These are phyloP conservation scores for Cephus spinipes DNA, from an alignment of 2,888 invertebrate genomes.

Conservation along the genomic window DNA sequence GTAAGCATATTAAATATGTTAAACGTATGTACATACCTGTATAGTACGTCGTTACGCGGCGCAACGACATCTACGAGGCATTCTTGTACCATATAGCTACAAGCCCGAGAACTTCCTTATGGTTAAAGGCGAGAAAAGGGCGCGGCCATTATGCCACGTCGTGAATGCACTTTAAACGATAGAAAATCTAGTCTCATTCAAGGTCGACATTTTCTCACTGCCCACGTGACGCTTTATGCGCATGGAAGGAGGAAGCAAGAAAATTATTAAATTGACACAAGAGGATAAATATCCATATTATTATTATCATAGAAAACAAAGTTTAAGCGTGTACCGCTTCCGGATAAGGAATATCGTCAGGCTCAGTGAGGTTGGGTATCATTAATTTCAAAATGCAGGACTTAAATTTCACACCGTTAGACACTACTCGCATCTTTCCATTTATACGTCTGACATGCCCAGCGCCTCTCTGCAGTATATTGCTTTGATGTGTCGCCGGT, in stretches of 20 bases:
- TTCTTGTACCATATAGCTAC: not conserved
- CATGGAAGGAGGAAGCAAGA: not conserved
- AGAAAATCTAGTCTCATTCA: not conserved
- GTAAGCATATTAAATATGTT: not conserved
- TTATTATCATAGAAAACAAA: not conserved
- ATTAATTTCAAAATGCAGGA: not conserved
- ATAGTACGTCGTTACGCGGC: not conserved
- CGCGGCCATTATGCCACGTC: not conserved
- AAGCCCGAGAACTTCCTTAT: not conserved
- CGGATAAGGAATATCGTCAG: not conserved
- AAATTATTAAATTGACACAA: slow-evolving; percentile 16
- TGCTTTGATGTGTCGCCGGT: not conserved
- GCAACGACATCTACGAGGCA: not conserved
- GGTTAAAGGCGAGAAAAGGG: not conserved
- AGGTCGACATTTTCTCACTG: not conserved
- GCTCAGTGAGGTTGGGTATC: not conserved
- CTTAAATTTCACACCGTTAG: not conserved
- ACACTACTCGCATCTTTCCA: not conserved
- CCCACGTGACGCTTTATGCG: not conserved
- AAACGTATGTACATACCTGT: not conserved
- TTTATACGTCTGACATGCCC: not conserved
- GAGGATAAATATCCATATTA: not conserved
- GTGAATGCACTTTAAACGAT: not conserved
- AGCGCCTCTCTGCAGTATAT: not conserved
- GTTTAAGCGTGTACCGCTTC: not conserved